Percentiles rank a stretch among this genome's conserved stretches.
Evolutionary conservation across 2,113 vertebrate species (phyloP).

Genomic region (Dicaeum eximium): DNA sequence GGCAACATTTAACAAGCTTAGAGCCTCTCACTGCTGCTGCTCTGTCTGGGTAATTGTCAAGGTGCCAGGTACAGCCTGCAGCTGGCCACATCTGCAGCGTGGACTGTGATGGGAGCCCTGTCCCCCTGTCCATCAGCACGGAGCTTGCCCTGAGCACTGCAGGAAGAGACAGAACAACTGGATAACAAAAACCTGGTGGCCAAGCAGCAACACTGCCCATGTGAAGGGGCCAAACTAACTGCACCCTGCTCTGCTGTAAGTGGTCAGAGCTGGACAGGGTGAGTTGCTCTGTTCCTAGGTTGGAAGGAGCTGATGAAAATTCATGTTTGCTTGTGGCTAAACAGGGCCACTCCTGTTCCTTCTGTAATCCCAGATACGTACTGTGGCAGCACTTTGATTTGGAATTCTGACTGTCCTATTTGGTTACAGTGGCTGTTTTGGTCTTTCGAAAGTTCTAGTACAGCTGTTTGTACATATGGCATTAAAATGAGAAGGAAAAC

Average conservation of each 20-base stretch:
- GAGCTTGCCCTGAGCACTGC: neutral
- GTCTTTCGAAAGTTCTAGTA: neutral
- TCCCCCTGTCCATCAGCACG: neutral
- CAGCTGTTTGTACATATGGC: neutral
- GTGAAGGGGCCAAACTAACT: neutral
- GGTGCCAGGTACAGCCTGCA: neutral
- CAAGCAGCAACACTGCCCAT: neutral
- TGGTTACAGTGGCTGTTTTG: neutral
- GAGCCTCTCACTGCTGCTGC: neutral
- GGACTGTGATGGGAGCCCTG: neutral
- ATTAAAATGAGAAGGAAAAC: neutral
- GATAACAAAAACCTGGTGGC: neutral
- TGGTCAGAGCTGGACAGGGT: neutral
- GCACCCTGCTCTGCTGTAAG: neutral
- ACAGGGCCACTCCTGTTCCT: neutral
- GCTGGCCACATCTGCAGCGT: neutral
- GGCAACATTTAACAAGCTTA: neutral
- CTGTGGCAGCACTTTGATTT: neutral
- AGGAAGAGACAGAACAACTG: neutral
- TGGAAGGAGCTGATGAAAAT: neutral
- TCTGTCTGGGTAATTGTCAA: neutral
- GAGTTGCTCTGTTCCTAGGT: neutral
- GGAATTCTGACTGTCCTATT: neutral
- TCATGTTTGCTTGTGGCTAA: neutral
- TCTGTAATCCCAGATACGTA: neutral